Conservation (phyloP, 2,797 vertebrate species). For the Fistularia tabacaria region DNA sequence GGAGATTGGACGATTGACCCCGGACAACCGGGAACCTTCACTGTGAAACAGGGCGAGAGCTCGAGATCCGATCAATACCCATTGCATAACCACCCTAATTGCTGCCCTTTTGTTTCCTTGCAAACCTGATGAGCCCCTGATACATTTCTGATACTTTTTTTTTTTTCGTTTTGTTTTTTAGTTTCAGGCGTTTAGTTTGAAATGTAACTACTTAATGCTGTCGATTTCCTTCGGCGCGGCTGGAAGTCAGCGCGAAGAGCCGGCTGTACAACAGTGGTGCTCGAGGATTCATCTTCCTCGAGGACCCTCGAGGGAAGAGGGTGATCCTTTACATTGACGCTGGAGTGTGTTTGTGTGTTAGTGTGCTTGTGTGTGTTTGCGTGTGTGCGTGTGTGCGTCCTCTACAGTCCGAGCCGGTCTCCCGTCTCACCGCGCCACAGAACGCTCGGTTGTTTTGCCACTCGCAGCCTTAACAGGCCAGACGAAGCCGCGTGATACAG, state of each 20-base stretch:
- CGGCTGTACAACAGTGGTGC: slow-evolving; percentile 24
- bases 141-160: too few relatives aligned
- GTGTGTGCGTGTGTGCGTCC: slow-evolving; percentile 13
- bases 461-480: slow-evolving; percentile 9
- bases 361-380: slow-evolving; percentile 23
- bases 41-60: slow-evolving; percentile 9
- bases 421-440: slow-evolving; percentile 1
- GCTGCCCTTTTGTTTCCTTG: slow-evolving; percentile 1
- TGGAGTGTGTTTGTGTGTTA: slow-evolving; percentile 32
- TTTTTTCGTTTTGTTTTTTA: too few relatives aligned
- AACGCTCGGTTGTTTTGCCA: too few relatives aligned
- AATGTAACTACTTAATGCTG: too few relatives aligned
- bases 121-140: too few relatives aligned
- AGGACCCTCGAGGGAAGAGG: slow-evolving; percentile 56
- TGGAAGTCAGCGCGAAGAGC: slow-evolving; percentile 18
- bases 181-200: too few relatives aligned
- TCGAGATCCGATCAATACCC: slow-evolving; percentile 21
- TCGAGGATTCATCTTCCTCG: slow-evolving; percentile 33
- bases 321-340: slow-evolving; percentile 35
- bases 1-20: too few relatives aligned
- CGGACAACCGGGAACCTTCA: background rate
- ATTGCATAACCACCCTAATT: background rate
- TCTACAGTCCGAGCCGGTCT: slow-evolving; percentile 12
- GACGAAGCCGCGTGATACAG: slow-evolving; percentile 18
- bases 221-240: slow-evolving; percentile 3